Base-by-base conservation (phyloP, 2,888 invertebrate genomes). In the Sesia bembeciformis region DNA sequence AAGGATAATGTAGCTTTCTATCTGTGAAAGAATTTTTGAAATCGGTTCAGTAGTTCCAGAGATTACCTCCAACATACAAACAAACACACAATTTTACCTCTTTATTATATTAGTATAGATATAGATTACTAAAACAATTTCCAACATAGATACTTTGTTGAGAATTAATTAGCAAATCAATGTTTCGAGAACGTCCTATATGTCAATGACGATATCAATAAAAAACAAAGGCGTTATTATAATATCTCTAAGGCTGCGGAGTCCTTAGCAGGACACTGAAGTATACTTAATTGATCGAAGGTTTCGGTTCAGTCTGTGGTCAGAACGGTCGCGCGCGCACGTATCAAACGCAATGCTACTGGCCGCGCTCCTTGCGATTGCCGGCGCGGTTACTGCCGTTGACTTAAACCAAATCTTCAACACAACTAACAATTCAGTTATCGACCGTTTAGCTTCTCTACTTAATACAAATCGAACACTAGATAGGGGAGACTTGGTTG, bases 281-380 rank as follows among this genome's bases (percentile, higher is more conserved):
- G 38, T 8, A 23, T 43, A 53, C 39, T 50, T 43, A 51, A 65
- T 59, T 60, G 62, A 61, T 56, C 59, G 60, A 68, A 72, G 70
- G 65, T 65, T 72, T 59, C 60, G 60, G 56, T 59, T 73, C 81
- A 87, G 87, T 86, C 67, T 67, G 65, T 65, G 62, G 60, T 60
- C 60, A 61, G 64, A 63, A 72, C 62, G 81, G 74, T 72, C 83
- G 85, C 81, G 79, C 55, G 82, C 88, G 86, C 87, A 80, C 81
- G 76, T 68, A 62, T 71, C 43, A 52, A 52, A 56, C 68, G 72
- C 62, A 52, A 84, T 84, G 84, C 59, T 80, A 64, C 63, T 69
- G 58, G 62, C 62, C 70, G 68, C 57, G 65, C 52, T 83, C 53
- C 60, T 86, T 40, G 66, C 81, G 71, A 62, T 84, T 72, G 78